Evolutionary conservation across 2,797 vertebrate species (phyloP).

Genomic region (Lepilemur septentrionalis): DNA sequence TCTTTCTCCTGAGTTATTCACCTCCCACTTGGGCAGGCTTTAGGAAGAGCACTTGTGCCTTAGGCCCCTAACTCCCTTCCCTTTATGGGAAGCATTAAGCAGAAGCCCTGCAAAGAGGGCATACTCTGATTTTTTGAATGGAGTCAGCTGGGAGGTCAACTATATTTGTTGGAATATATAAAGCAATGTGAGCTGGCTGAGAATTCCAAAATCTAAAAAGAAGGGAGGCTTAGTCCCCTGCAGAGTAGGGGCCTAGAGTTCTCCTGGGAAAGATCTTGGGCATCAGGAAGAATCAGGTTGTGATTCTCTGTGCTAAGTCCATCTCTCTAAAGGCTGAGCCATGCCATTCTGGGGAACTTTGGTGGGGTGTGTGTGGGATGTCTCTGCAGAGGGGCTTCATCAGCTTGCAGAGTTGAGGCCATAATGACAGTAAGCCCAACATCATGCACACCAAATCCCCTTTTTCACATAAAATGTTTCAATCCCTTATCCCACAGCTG

Average conservation of each 20-base stretch:
- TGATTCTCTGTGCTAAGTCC: background rate
- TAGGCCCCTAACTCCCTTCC: background rate
- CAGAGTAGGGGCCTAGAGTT: background rate
- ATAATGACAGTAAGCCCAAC: background rate
- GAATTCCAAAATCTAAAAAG: background rate
- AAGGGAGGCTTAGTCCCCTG: background rate
- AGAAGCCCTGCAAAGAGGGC: background rate
- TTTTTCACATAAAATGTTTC: background rate
- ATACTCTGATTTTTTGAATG: background rate
- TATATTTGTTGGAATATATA: background rate
- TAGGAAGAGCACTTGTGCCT: background rate
- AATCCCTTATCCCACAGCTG: background rate
- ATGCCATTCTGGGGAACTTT: background rate
- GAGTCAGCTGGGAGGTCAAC: background rate
- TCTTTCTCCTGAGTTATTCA: background rate
- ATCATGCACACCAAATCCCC: background rate
- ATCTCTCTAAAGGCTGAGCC: background rate
- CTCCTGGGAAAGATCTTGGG: background rate
- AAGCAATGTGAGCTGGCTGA: background rate
- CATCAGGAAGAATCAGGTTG: background rate
- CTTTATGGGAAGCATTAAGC: background rate
- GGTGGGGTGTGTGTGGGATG: rapidly evolving
- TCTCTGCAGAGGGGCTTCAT: background rate
- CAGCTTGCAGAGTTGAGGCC: background rate
- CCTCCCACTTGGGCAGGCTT: background rate